A percentile compares a stretch with the other conserved stretches of the same genome.
phyloP scores from a whole-genome alignment of 2,797 vertebrate genomes.

The Anisognathus igniventris region DNA sequence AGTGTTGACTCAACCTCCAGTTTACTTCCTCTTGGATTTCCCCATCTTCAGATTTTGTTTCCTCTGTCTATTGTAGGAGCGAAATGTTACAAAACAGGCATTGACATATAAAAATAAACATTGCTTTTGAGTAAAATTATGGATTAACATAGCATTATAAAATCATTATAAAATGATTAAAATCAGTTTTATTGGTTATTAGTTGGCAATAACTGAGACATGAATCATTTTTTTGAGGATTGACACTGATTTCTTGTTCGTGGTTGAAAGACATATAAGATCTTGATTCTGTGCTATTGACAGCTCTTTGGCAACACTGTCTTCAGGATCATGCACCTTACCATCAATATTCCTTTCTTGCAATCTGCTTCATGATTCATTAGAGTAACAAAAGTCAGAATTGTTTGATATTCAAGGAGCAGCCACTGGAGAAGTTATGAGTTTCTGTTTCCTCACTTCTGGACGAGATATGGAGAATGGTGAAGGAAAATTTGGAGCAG shows the following conservation, averaged over 20 bases:
- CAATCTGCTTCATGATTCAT: not conserved
- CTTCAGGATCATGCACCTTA: not conserved
- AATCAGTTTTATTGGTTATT: not conserved
- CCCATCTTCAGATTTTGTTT: not conserved
- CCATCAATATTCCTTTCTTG: not conserved
- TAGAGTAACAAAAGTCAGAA: not conserved
- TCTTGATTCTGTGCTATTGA: not conserved
- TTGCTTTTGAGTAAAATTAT: not conserved
- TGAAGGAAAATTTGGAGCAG: not conserved
- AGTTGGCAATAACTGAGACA: not conserved
- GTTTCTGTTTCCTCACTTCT: not conserved
- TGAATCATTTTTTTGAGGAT: not conserved
- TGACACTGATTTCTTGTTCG: not conserved
- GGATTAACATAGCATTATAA: not conserved
- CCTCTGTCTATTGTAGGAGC: not conserved
- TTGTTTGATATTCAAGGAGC: not conserved
- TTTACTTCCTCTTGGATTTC: slow-evolving; percentile 32
- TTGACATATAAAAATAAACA: not conserved
- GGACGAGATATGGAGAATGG: not conserved
- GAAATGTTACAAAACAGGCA: not conserved
- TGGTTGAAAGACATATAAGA: not conserved
- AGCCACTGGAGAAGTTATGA: not conserved
- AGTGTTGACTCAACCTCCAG: not conserved
- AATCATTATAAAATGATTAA: too few species aligned
- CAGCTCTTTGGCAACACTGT: not conserved